Percentiles rank a stretch among this genome's conserved stretches.
Conservation (phyloP, 2,797 vertebrate genomes). For the Poecilia velifera region DNA sequence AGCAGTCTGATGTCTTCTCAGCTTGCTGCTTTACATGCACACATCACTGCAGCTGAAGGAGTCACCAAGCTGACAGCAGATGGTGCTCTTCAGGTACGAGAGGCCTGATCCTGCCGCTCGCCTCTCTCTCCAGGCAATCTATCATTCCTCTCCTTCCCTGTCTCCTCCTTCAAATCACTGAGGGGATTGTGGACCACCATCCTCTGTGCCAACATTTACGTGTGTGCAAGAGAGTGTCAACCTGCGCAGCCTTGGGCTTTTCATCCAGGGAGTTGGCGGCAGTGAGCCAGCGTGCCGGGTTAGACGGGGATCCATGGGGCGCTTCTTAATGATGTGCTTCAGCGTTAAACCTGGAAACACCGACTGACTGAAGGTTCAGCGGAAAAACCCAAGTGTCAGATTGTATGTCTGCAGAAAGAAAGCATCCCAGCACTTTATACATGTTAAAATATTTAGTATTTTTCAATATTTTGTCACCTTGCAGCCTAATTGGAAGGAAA, state of each 20-base stretch:
- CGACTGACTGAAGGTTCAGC: conserved; percentile 65
- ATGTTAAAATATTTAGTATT: conserved; percentile 42
- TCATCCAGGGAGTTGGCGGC: conserved; percentile 69
- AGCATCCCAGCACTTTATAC: conserved; percentile 52
- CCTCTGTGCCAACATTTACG: conserved; percentile 78
- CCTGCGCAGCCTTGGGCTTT: conserved; percentile 74
- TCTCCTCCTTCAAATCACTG: conserved; percentile 67
- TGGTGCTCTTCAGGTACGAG: conserved; percentile 85
- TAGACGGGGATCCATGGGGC: conserved; percentile 71
- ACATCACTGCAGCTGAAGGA: conserved; percentile 70
- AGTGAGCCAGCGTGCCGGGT: conserved; percentile 63
- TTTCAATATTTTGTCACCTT: not conserved
- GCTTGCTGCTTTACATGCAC: conserved; percentile 65
- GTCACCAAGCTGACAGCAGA: conserved; percentile 83
- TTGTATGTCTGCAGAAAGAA: conserved; percentile 34
- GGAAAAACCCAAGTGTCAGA: conserved; percentile 32
- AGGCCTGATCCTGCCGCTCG: conserved; percentile 66
- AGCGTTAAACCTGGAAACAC: conserved; percentile 67
- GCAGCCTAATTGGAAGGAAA: not conserved
- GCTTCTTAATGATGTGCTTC: conserved; percentile 77
- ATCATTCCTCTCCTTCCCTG: conserved; percentile 78
- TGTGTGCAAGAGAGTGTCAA: conserved; percentile 77
- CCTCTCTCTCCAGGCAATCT: conserved; percentile 72
- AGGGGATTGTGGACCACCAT: conserved; percentile 78
- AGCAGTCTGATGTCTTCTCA: conserved; percentile 69